Base-by-base conservation (phyloP, 2,888 invertebrate genomes). In the Lissonota sp. region DNA sequence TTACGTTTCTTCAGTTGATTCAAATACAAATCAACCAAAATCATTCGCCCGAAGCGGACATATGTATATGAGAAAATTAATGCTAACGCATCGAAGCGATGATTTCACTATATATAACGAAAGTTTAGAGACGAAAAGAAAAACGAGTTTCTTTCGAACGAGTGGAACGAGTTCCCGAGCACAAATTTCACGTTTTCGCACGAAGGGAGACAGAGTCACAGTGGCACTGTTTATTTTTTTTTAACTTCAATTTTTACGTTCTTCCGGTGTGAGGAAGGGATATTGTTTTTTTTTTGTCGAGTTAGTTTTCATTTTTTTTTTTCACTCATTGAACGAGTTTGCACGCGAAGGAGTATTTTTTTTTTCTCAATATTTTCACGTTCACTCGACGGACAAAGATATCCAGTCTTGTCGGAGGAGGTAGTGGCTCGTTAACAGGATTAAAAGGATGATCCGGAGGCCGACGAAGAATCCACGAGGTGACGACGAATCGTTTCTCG, bases 401-500 rank as follows among this genome's bases (percentile, higher is more conserved):
- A 71, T 84, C 80, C 79, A 77, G 79, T 83, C 66, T 79, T 76
- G 58, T 73, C 71, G 69, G 73, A 71, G 71, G 76, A 82, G 74
- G 74, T 83, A 80, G 80, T 83, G 79, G 79, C 81, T 82, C 79
- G 80, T 81, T 60, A 77, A 79, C 69, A 79, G 51, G 40, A 83
- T 51, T 75, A 74, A 70, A 67, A 79, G 75, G 77, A 79, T 73
- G 79, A 83, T 80, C 80, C 76, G 71, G 64, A 83, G 62, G 58
- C 77, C 66, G 60, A 37, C 67, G 10, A 71, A 55, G 26, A 79
- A 64, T 40, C 73, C 77, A 69, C 74, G 79, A 62, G 80, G 74
- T 70, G 83, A 63, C 72, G 83, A 63, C 57, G 83, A 83, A 79
- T 82, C 77, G 82, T 88, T 89, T 26, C 83, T 82, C 69, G 89